These are phyloP conservation scores for Chelonoidis abingdonii DNA, from an alignment of 2,113 vertebrate species.

Conservation along the genomic window DNA sequence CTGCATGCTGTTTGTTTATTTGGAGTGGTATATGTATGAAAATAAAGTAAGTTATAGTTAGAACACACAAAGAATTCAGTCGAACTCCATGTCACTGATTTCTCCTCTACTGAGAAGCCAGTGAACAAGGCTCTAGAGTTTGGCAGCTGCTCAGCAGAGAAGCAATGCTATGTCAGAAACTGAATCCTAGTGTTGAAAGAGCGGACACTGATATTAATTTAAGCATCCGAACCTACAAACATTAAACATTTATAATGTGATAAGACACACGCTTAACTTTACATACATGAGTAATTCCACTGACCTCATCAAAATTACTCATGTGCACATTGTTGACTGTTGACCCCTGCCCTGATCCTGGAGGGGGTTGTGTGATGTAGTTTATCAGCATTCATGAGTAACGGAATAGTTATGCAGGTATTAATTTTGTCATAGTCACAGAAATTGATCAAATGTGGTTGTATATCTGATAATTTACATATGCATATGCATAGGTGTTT, in stretches of 20 bases:
- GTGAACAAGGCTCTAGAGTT: fast-evolving
- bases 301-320: background rate
- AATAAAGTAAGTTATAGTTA: background rate
- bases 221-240: background rate
- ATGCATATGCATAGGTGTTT: background rate
- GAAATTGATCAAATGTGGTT: background rate
- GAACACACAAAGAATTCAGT: background rate
- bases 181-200: background rate
- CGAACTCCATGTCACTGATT: background rate
- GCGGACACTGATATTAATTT: background rate
- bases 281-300: background rate
- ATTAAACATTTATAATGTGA: background rate
- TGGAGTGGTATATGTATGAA: background rate
- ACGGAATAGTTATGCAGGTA: background rate
- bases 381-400: background rate
- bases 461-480: background rate
- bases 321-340: background rate
- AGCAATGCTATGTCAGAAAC: background rate
- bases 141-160: background rate
- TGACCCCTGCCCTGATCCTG: background rate
- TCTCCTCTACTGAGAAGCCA: background rate
- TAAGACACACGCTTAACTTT: background rate
- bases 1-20: background rate
- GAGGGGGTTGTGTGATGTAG: background rate
- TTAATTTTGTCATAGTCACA: background rate